phyloP scores from a whole-genome alignment of 2,888 invertebrate genomes.

The Ecliptopera silaceata region DNA sequence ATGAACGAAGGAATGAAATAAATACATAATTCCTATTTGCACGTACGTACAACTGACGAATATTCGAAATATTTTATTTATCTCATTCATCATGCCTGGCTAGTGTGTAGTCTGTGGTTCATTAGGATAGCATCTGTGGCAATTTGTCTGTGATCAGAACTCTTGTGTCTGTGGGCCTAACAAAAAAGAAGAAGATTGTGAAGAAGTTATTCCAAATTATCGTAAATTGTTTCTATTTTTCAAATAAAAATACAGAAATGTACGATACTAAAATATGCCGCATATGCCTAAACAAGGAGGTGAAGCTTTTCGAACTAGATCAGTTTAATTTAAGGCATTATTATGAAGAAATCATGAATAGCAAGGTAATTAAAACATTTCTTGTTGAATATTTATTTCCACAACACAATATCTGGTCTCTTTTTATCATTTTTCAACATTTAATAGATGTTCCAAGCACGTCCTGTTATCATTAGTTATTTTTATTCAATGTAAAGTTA shows the following conservation, averaged over 20 bases:
- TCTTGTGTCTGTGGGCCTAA: too few species aligned
- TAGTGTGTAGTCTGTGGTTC: too few species aligned
- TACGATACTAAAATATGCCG: slow-evolving; percentile 52
- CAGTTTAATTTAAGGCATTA: slow-evolving; percentile 49
- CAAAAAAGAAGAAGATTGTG: background rate
- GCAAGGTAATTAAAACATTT: slow-evolving; percentile 49
- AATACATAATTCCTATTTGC: background rate
- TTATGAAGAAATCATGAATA: slow-evolving; percentile 56
- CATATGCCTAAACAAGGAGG: slow-evolving; percentile 54
- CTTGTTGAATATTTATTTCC: background rate
- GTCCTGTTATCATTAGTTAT: too few species aligned
- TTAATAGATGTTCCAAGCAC: too few species aligned
- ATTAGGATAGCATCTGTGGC: too few species aligned
- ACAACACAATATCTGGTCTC: too few species aligned
- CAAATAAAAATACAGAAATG: slow-evolving; percentile 38
- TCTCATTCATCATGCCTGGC: too few species aligned
- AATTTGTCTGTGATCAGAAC: too few species aligned
- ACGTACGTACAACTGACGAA: background rate
- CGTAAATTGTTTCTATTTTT: background rate
- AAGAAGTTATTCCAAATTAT: background rate
- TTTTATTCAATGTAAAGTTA: too few species aligned
- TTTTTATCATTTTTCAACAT: too few species aligned
- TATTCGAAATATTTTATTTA: too few species aligned
- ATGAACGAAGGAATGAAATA: too few species aligned
- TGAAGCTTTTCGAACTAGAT: slow-evolving; percentile 52